phyloP scores from a whole-genome alignment of 2,888 invertebrate species.

The Tipula vernalis region DNA sequence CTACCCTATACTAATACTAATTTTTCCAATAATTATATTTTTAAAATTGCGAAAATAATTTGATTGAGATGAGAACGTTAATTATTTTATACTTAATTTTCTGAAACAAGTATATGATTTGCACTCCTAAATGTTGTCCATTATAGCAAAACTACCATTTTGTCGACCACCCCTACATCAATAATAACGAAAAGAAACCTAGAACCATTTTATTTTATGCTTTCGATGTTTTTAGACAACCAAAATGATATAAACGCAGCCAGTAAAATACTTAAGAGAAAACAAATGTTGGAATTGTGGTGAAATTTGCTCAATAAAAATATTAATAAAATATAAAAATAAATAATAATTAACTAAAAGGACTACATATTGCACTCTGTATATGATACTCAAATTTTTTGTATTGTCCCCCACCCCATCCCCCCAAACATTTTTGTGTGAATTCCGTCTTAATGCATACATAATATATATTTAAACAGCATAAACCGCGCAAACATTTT shows the following conservation, averaged over 20 bases:
- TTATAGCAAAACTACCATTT: too few relatives aligned
- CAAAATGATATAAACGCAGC: background rate
- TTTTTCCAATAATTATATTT: too few relatives aligned
- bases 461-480: background rate
- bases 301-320: constrained; percentile 8
- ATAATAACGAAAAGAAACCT: too few relatives aligned
- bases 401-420: background rate
- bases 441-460: background rate
- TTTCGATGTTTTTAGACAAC: background rate
- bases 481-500: background rate
- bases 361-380: background rate
- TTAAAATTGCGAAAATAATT: too few relatives aligned
- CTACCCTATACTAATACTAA: too few relatives aligned
- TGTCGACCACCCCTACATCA: too few relatives aligned
- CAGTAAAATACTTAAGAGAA: background rate
- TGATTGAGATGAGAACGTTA: too few relatives aligned
- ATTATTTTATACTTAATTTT: too few relatives aligned
- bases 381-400: background rate
- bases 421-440: background rate
- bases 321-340: background rate
- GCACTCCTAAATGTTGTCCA: too few relatives aligned
- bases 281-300: background rate
- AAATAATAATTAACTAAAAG: background rate
- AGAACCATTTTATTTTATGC: background rate
- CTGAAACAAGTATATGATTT: too few relatives aligned